Evolutionary conservation across 2,113 vertebrate genomes (phyloP).

Genomic region (Tapirus terrestris): DNA sequence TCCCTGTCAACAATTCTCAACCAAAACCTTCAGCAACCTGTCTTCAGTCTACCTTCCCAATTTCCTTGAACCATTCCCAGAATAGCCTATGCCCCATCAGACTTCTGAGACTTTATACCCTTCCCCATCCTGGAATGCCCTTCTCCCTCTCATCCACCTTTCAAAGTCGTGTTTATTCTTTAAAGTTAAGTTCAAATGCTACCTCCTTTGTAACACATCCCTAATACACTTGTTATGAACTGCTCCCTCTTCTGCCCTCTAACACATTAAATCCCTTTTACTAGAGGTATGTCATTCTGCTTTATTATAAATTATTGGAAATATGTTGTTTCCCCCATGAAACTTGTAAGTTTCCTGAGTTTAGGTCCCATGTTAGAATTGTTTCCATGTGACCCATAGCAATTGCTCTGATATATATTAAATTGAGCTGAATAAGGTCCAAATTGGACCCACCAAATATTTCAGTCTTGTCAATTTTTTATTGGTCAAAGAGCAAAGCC

Average conservation of each 20-base stretch:
- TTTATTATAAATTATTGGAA: not conserved
- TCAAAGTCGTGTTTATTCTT: not conserved
- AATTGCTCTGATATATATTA: not conserved
- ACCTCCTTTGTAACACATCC: not conserved
- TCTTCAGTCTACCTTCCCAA: not conserved
- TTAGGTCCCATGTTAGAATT: not conserved
- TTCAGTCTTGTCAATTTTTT: not conserved
- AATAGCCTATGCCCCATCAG: not conserved
- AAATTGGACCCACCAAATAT: not conserved
- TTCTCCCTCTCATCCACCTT: not conserved
- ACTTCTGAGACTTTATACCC: not conserved
- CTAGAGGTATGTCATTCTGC: not conserved
- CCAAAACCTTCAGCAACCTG: not conserved
- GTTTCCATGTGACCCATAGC: not conserved
- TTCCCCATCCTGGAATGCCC: not conserved
- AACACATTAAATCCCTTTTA: not conserved
- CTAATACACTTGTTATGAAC: not conserved
- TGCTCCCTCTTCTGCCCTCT: not conserved
- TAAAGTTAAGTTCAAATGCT: not conserved
- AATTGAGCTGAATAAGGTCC: not conserved
- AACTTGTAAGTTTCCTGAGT: not conserved
- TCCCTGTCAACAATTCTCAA: not conserved
- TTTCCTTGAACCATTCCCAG: not conserved
- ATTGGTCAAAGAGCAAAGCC: slow-evolving; percentile 2
- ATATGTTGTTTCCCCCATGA: not conserved